Evolutionary conservation across 2,113 vertebrate genomes (phyloP), one percentile per base, ranked within the genome.

Genomic region (Carassius carassius): DNA sequence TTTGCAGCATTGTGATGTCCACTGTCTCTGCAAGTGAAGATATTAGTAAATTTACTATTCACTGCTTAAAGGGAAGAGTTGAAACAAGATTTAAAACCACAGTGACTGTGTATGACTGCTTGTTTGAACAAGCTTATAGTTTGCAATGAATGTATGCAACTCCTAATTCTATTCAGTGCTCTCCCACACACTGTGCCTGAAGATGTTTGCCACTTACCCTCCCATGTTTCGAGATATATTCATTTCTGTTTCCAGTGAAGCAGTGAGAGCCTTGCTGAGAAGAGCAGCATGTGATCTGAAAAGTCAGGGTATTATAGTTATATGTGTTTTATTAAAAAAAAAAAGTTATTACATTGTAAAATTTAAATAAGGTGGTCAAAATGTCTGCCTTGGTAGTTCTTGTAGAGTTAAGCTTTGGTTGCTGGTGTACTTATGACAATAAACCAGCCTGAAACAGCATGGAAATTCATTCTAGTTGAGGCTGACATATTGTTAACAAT

Each of bases 61-160:
- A 44, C 56, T 23, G 19, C n/a, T 79, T 44, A 79, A 58, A 35
- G 13, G 37, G 77, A 19, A 14, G 3, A 78, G 9, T 8, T 23
- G 16, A 56, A 77, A 56, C 25, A 11, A 21, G 32, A 11, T 47
- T 80, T 12, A 80, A 25, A 35, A 35, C 3, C 5, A 6, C 44
- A 78, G 19, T 1, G 32, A 60, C 23, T 65, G 41, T 32, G 19
- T 32, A 3, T 47, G 60, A 80, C 37, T 65, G n/a, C 58, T 29
- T 80, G 78, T 44, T 67, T 32, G 60, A 13, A 6, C 70, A 73
- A 73, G 56, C 56, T 78, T 78, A 37, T 14, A 58, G 51, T 62
- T 78, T 32, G 29, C 75, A 77, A 14, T 29, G 47, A 51, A 8
- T 54, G 25, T 32, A 54, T 54, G 41, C 47, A 54, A 58, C 17